phyloP scores from a whole-genome alignment of 2,888 invertebrate genomes.

The Arge pagana region DNA sequence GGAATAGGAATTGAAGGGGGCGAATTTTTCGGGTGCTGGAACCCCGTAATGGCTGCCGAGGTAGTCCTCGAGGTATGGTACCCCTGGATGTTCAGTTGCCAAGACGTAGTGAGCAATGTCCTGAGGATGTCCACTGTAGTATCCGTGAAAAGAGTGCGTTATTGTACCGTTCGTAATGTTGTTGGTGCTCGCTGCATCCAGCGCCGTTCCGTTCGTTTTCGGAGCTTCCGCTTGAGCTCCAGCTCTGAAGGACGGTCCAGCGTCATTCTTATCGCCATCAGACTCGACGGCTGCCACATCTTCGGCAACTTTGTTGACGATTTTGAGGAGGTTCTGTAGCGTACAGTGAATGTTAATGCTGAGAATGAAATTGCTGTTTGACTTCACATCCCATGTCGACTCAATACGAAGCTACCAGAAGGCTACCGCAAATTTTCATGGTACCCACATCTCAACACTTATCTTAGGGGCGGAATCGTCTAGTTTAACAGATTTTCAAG shows the following conservation, averaged over 20 bases:
- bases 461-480: too few species aligned
- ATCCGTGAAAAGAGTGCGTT: slow-evolving; percentile 33
- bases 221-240: neutral
- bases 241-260: too few species aligned
- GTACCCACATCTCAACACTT: too few species aligned
- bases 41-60: neutral
- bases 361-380: too few species aligned
- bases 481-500: too few species aligned
- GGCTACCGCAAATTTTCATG: too few species aligned
- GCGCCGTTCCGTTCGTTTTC: neutral
- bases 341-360: too few species aligned
- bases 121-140: slow-evolving; percentile 48
- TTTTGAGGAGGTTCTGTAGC: neutral
- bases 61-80: slow-evolving; percentile 6
- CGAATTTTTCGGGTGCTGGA: slow-evolving; percentile 14
- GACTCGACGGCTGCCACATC: neutral
- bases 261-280: too few species aligned
- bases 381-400: too few species aligned
- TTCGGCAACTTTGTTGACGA: neutral
- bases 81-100: slow-evolving; percentile 32
- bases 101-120: slow-evolving; percentile 39
- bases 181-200: slow-evolving; percentile 1
- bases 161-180: slow-evolving; percentile 23
- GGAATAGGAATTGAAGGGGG: slow-evolving; percentile 13
- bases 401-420: too few species aligned